These are phyloP conservation scores for Hyppa rectilinea DNA, from an alignment of 2,888 invertebrate genomes.

Conservation along the genomic window DNA sequence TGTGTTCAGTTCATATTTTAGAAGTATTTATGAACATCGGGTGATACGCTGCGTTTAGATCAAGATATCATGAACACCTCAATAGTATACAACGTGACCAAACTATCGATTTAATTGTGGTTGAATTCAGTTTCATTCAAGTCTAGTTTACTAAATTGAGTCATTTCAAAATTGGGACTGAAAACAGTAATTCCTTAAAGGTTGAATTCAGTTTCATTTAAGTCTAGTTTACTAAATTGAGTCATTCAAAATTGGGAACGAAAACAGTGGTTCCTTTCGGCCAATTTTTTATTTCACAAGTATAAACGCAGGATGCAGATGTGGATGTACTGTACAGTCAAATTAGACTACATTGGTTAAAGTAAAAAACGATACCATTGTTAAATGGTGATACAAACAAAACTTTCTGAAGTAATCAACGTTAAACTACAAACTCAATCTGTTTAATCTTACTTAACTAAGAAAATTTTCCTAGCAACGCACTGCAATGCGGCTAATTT, in stretches of 20 bases:
- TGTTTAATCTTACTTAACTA: conserved; percentile 46
- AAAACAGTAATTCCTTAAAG: not conserved
- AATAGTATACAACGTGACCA: not conserved
- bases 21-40: conserved; percentile 17
- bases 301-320: not conserved
- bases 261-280: not conserved
- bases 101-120: not conserved
- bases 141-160: not conserved
- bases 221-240: not conserved
- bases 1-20: conserved; percentile 32
- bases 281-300: not conserved
- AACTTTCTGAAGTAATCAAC: conserved; percentile 47
- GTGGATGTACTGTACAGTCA: not conserved
- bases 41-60: conserved; percentile 5
- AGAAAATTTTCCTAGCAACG: conserved; percentile 49
- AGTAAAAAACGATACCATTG: conserved; percentile 1
- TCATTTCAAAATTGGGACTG: not conserved
- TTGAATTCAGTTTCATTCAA: not conserved
- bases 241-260: not conserved
- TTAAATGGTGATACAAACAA: conserved; percentile 18
- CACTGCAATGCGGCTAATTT: conserved; percentile 75
- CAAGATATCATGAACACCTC: not conserved
- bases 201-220: not conserved
- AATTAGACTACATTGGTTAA: not conserved
- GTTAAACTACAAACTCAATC: conserved; percentile 48